Evolutionary conservation across 2,888 invertebrate genomes (phyloP).

Genomic region (Cenopis cana): DNA sequence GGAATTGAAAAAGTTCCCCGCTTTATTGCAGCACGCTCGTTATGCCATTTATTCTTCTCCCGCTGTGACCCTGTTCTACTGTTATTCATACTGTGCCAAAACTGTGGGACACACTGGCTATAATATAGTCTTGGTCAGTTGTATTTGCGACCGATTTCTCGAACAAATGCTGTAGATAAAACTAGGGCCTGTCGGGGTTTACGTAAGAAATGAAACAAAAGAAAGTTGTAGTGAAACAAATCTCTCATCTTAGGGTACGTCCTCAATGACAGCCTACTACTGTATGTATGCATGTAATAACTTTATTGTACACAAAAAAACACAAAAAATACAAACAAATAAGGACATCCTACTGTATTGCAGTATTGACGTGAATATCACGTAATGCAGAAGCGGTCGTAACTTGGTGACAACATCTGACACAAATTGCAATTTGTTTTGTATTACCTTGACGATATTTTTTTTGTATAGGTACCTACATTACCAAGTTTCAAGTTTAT

Average conservation of each 20-base stretch:
- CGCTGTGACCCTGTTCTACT: slow-evolving; percentile 28
- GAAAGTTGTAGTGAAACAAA: no score
- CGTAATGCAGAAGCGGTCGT: background rate
- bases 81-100: slow-evolving; percentile 34
- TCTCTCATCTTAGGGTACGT: background rate
- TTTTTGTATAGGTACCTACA: no score
- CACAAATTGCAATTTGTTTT: background rate
- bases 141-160: slow-evolving; percentile 5
- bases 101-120: background rate
- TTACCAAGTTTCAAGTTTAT: background rate
- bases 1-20: slow-evolving; percentile 35
- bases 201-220: background rate
- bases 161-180: slow-evolving; percentile 21
- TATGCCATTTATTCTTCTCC: slow-evolving; percentile 18
- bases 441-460: background rate
- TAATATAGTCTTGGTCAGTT: slow-evolving; percentile 3
- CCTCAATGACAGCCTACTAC: background rate
- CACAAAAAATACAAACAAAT: no score
- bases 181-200: background rate
- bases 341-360: background rate
- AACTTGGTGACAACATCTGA: background rate
- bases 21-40: slow-evolving; percentile 23
- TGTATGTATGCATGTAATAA: no score
- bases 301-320: no score
- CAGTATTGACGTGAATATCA: background rate